Evolutionary conservation across 2,888 invertebrate species (phyloP), one percentile per base, ranked within the genome.

Genomic region (Metopia argyrocephala): DNA sequence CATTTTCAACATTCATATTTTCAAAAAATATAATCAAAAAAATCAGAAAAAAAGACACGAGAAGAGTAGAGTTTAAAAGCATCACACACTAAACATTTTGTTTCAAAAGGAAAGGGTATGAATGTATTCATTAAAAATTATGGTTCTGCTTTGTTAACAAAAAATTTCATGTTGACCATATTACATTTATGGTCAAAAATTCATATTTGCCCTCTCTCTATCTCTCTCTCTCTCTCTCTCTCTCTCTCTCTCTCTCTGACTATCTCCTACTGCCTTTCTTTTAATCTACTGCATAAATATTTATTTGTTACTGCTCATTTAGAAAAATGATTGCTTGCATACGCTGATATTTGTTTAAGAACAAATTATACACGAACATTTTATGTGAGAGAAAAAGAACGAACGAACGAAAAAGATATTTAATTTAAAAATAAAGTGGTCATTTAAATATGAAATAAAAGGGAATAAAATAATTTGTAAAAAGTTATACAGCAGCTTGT

Each of bases 1-100:
- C n/a, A n/a, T n/a, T n/a, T 38, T 68, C 61, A 56, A 64, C 68
- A 64, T 38, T 62, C 52, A 68, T 84, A 85, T 85, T 85, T 85
- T 84, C 83, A 83, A 85, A 85, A 48, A 52, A 9, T 57, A 64
- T 57, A 45, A 50, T 54, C n/a, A 20, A 78, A 64, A 52, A 50
- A 50, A 54, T 50, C 57, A n/a, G n/a, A n/a, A n/a, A n/a, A n/a
- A n/a, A n/a, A n/a, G n/a, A n/a, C n/a, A n/a, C n/a, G n/a, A n/a
- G n/a, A n/a, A n/a, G n/a, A n/a, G n/a, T n/a, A 45, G 66, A 31
- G 54, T 66, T 31, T 23, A 52, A 69, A 74, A 38, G 31, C 31
- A 62, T 27, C 20, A 27, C 27, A n/a, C 54, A 27, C 54, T 31
- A 5, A 31, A 56, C 54, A 64, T 52, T 70, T 54, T 23, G 1